These are phyloP conservation scores for Antheraea assamensis DNA, from an alignment of 2,888 invertebrate species.

Conservation along the genomic window DNA sequence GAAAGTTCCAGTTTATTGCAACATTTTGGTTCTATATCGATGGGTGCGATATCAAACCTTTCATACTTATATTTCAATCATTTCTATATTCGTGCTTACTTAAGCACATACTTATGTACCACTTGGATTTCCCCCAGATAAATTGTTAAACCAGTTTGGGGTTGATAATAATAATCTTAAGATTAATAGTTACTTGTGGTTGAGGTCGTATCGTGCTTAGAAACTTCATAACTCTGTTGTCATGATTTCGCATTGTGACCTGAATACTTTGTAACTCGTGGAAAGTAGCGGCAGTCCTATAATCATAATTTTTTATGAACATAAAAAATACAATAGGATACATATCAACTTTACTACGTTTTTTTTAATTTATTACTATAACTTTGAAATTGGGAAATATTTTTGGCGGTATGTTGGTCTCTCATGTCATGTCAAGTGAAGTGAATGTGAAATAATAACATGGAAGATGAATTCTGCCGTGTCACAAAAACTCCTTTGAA, in stretches of 20 bases:
- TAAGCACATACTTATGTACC: background rate
- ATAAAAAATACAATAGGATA: background rate
- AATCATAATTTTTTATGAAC: constrained; percentile 38
- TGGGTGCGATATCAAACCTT: too few relatives aligned
- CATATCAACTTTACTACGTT: background rate
- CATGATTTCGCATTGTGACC: constrained; percentile 70
- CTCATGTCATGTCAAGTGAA: too few relatives aligned
- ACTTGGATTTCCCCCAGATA: background rate
- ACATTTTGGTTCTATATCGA: too few relatives aligned
- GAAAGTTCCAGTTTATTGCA: too few relatives aligned
- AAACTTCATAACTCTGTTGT: constrained; percentile 65
- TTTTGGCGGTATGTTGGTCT: too few relatives aligned
- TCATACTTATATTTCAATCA: background rate
- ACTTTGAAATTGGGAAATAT: background rate
- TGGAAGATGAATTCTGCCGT: too few relatives aligned
- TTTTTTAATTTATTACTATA: background rate
- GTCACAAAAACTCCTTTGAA: too few relatives aligned
- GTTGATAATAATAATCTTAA: background rate
- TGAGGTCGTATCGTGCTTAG: constrained; percentile 53
- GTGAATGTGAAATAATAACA: too few relatives aligned
- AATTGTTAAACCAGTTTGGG: background rate
- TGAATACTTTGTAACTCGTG: constrained; percentile 82
- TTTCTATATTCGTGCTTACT: background rate
- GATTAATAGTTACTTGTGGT: constrained; percentile 52
- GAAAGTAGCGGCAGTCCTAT: constrained; percentile 79